These are phyloP conservation scores for honey bee (Apis mellifera) DNA, from an alignment of 1,140 invertebrate genomes.

Conservation along the genomic window Amel_HAv3.1 CM009940.2:4967501-4968000, in stretches of 20 bases:
- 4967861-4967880: conserved; percentile 32
- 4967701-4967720: too few species aligned
- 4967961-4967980: background rate
- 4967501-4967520: too few species aligned
- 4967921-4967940: background rate
- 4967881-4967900: conserved; percentile 21
- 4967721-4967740: too few species aligned
- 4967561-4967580: too few species aligned
- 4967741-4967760: background rate
- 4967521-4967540: too few species aligned
- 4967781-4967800: background rate
- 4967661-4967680: too few species aligned
- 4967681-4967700: too few species aligned
- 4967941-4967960: background rate
- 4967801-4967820: background rate
- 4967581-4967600: background rate
- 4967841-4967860: background rate
- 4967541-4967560: too few species aligned
- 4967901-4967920: conserved; percentile 31
- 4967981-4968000: conserved; percentile 24
- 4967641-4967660: too few species aligned
- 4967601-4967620: background rate
- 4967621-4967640: too few species aligned
- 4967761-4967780: background rate
- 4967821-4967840: background rate